A percentile compares a stretch with the other conserved stretches of the same genome.
Conservation (phyloP, 2,888 invertebrate genomes). For the Synanthedon andrenaeformis region DNA sequence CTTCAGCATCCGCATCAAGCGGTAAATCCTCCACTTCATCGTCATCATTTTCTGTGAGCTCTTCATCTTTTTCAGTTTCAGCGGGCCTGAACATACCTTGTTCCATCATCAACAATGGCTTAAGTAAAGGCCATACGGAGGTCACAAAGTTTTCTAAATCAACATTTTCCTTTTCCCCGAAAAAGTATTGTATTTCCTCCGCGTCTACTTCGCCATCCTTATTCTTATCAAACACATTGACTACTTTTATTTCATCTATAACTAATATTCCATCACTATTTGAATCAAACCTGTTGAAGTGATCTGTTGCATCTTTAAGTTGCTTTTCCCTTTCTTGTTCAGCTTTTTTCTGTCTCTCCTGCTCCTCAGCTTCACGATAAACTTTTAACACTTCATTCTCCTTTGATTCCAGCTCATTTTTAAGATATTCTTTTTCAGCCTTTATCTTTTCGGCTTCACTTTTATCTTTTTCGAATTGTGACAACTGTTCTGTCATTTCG, state of each 20-base stretch:
- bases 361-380: conserved; percentile 78
- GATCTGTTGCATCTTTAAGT: conserved; percentile 75
- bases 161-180: conserved; percentile 76
- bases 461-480: conserved; percentile 78
- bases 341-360: conserved; percentile 69
- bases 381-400: conserved; percentile 83
- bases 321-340: conserved; percentile 69
- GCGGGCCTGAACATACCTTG: conserved; percentile 77
- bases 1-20: conserved; percentile 52
- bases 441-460: conserved; percentile 83
- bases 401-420: conserved; percentile 77
- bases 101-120: conserved; percentile 82
- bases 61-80: conserved; percentile 27
- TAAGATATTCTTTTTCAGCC: conserved; percentile 80
- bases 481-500: conserved; percentile 78
- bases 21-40: conserved; percentile 33
- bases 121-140: conserved; percentile 81
- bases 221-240: conserved; percentile 87
- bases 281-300: conserved; percentile 83
- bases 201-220: conserved; percentile 88
- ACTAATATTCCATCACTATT: conserved; percentile 83
- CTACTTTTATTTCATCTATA: conserved; percentile 76
- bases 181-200: conserved; percentile 85
- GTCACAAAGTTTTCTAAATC: conserved; percentile 76
- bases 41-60: conserved; percentile 24